These are phyloP conservation scores for Cryptus armator DNA, from an alignment of 2,888 invertebrate species.

Conservation along the genomic window DNA sequence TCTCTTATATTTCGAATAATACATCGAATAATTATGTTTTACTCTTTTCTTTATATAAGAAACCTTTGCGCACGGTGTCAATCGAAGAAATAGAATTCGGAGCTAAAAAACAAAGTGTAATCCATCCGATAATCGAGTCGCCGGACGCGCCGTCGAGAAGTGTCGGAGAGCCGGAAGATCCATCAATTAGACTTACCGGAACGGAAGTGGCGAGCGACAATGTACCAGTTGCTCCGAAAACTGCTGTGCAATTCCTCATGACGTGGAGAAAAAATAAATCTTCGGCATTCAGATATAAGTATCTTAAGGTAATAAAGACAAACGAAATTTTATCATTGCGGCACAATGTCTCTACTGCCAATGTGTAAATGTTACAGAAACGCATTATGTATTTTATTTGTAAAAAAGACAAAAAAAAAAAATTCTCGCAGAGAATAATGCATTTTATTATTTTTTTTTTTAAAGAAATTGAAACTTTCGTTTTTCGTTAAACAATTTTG, in stretches of 20 bases:
- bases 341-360: background rate
- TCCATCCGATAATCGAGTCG: slow-evolving; percentile 52
- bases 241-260: slow-evolving; percentile 89
- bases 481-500: background rate
- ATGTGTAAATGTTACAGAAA: background rate
- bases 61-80: slow-evolving; percentile 86
- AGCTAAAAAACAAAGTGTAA: slow-evolving; percentile 70
- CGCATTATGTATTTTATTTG: background rate
- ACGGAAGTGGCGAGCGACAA: slow-evolving; percentile 50
- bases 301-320: slow-evolving; percentile 86
- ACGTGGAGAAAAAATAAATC: slow-evolving; percentile 88
- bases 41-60: slow-evolving; percentile 82
- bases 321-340: background rate
- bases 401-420: background rate
- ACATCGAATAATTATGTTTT: slow-evolving; percentile 18
- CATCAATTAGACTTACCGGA: slow-evolving; percentile 19
- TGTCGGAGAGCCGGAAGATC: slow-evolving; percentile 48
- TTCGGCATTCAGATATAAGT: slow-evolving; percentile 86
- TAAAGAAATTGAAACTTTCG: too few relatives aligned
- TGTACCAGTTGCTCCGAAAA: slow-evolving; percentile 86
- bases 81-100: slow-evolving; percentile 85
- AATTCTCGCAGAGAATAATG: too few relatives aligned
- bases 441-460: too few relatives aligned
- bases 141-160: slow-evolving; percentile 31
- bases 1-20: background rate